Evolutionary conservation across 2,797 vertebrate genomes (phyloP).

Genomic region (Epinephelus coioides): DNA sequence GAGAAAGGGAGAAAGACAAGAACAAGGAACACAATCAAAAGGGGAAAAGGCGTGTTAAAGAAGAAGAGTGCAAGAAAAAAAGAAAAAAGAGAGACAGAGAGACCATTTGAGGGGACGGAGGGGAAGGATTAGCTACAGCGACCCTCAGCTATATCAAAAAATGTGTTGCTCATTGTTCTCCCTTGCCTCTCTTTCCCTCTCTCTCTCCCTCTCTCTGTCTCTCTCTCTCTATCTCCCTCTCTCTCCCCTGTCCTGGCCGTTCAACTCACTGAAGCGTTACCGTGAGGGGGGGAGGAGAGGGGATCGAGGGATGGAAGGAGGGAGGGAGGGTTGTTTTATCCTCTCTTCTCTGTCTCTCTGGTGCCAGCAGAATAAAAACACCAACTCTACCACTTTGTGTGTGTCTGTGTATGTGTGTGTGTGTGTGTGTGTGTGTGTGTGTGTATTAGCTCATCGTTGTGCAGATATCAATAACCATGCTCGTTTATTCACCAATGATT

Average conservation of each 20-base stretch:
- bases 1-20: conserved; percentile 74
- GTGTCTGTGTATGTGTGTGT: conserved; percentile 56
- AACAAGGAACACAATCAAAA: conserved; percentile 74
- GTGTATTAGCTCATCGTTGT: conserved; percentile 67
- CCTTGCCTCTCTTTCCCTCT: conserved; percentile 74
- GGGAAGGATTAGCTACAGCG: conserved; percentile 87
- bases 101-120: conserved; percentile 85
- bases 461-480: conserved; percentile 84
- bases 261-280: conserved; percentile 88
- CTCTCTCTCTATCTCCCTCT: conserved; percentile 52
- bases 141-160: conserved; percentile 90
- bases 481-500: conserved; percentile 85
- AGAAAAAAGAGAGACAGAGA: conserved; percentile 75
- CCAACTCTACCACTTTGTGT: conserved; percentile 75
- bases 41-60: conserved; percentile 65
- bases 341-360: conserved; percentile 82
- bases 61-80: conserved; percentile 59
- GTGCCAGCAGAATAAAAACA: conserved; percentile 85
- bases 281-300: conserved; percentile 61
- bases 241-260: conserved; percentile 82
- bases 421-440: conserved; percentile 51
- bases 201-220: conserved; percentile 47
- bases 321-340: conserved; percentile 83
- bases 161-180: conserved; percentile 90
- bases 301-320: conserved; percentile 76